These are phyloP conservation scores for Apeltes quadracus DNA, from an alignment of 2,113 vertebrate genomes.

Conservation along the genomic window DNA sequence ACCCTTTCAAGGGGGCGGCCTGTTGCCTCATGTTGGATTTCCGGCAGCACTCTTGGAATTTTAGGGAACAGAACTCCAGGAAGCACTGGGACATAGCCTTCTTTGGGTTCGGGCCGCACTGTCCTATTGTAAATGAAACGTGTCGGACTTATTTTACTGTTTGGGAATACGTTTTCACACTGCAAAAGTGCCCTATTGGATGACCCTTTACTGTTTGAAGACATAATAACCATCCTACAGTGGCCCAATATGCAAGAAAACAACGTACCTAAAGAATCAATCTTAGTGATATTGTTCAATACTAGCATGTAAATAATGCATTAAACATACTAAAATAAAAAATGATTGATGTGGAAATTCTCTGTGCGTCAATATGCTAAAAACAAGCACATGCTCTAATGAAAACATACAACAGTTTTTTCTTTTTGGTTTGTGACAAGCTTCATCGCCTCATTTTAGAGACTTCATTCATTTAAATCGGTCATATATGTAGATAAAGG, in stretches of 20 bases:
- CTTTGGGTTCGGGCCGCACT: conserved; percentile 41
- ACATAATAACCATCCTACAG: not conserved
- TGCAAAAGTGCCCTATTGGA: not conserved
- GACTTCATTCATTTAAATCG: not conserved
- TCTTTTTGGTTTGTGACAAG: not conserved
- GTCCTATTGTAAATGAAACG: not conserved
- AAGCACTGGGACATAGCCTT: conserved; percentile 48
- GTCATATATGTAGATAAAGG: not conserved
- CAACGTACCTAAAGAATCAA: not conserved
- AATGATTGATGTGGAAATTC: no score
- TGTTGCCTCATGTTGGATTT: conserved; percentile 79
- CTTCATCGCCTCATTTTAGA: not conserved
- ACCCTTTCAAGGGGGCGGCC: conserved; percentile 59
- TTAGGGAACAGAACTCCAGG: conserved; percentile 62
- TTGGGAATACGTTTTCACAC: not conserved
- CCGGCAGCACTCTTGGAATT: conserved; percentile 70
- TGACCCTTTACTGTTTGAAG: not conserved
- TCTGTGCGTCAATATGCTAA: no score
- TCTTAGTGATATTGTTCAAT: not conserved
- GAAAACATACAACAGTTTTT: not conserved
- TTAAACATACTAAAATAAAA: no score
- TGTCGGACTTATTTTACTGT: not conserved
- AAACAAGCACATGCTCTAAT: not conserved
- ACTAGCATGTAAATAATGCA: no score
- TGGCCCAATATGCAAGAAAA: not conserved